Conservation (phyloP, 1,140 invertebrate genomes). For the Nebria ingens region DNA sequence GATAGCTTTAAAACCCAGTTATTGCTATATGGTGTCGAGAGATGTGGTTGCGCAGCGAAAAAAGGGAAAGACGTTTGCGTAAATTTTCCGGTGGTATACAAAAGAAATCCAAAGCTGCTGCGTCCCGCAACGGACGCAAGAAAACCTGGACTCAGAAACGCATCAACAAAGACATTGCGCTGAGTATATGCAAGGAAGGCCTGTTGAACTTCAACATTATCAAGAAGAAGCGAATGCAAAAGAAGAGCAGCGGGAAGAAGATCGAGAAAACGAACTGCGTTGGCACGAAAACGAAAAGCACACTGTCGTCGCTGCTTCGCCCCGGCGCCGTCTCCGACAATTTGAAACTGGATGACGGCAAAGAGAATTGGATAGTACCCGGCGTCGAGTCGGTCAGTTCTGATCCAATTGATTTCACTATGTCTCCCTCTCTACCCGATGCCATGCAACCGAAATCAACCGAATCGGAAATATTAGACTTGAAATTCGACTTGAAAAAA, state of each 20-base stretch:
- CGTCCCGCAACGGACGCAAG: constrained; percentile 17
- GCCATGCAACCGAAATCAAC: constrained; percentile 10
- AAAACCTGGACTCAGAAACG: constrained; percentile 14
- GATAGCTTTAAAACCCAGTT: no score
- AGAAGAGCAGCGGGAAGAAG: constrained; percentile 15
- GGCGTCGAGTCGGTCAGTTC: background rate
- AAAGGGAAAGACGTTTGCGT: constrained; percentile 20
- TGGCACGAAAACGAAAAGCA: background rate
- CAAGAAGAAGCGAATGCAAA: constrained; percentile 9
- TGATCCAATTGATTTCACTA: constrained; percentile 11
- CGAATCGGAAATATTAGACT: constrained; percentile 18
- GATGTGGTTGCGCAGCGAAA: constrained; percentile 32
- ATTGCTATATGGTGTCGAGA: constrained; percentile 20
- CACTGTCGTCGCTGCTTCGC: background rate
- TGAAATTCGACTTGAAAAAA: constrained; percentile 12
- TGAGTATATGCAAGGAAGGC: background rate
- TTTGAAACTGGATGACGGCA: background rate
- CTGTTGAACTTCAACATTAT: constrained; percentile 14
- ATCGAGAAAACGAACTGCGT: background rate
- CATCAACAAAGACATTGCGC: background rate
- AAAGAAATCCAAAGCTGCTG: constrained; percentile 4
- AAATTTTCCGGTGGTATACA: constrained; percentile 16
- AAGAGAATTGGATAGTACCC: constrained; percentile 8
- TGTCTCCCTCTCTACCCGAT: constrained; percentile 12
- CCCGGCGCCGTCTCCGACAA: background rate